These are phyloP conservation scores for Neosilurus mollespiculum DNA, from an alignment of 2,797 vertebrate species.

Conservation along the genomic window DNA sequence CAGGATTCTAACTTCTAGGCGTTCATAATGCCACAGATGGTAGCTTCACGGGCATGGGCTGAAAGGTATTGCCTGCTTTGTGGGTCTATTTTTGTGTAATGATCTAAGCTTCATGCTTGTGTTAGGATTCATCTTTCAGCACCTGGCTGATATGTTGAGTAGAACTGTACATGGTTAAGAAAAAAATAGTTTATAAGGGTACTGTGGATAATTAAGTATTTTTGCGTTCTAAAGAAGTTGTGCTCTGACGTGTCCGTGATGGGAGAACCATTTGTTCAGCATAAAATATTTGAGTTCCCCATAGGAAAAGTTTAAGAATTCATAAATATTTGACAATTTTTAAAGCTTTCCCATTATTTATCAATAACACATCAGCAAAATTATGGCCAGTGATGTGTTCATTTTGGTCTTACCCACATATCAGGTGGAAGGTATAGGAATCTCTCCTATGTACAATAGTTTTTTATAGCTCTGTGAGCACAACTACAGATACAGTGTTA, in stretches of 20 bases:
- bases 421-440: not conserved
- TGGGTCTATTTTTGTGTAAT: not conserved
- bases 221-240: not conserved
- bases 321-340: not conserved
- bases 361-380: conserved; percentile 32
- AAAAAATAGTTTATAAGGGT: not conserved
- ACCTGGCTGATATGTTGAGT: not conserved
- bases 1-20: no score
- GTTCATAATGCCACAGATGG: no score
- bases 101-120: not conserved
- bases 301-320: not conserved
- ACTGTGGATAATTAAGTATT: not conserved
- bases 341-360: not conserved
- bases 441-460: not conserved
- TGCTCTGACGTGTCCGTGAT: not conserved
- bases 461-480: not conserved
- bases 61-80: no score
- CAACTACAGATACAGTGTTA: no score
- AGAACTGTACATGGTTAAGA: not conserved
- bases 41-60: no score
- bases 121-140: not conserved
- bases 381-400: conserved; percentile 20
- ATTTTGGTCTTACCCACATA: conserved; percentile 25
- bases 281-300: not conserved
- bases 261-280: not conserved